Percentiles rank a stretch among this genome's conserved stretches.
These are phyloP conservation scores for Zaprionus obscuricornis DNA, from an alignment of 2,888 invertebrate species.

Conservation along the genomic window DNA sequence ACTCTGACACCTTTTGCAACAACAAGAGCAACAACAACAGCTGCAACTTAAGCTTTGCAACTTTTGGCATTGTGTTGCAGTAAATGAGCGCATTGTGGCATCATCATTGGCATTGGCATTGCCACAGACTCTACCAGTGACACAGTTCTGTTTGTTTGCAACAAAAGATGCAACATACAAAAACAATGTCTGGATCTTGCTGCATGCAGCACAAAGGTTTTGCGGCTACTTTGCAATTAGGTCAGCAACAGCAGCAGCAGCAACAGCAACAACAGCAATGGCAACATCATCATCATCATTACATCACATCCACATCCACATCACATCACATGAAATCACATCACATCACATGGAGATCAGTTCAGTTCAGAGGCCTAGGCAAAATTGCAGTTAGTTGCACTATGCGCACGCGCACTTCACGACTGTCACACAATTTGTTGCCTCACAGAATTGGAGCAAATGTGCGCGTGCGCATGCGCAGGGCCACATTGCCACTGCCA, in stretches of 20 bases:
- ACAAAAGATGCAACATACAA: constrained; percentile 49
- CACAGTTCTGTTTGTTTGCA: constrained; percentile 44
- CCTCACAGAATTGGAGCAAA: constrained; percentile 70
- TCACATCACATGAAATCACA: too few relatives aligned
- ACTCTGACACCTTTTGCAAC: constrained; percentile 54
- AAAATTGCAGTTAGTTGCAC: constrained; percentile 3
- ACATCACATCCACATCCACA: too few relatives aligned
- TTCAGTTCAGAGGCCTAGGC: neutral
- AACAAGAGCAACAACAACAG: constrained; percentile 4
- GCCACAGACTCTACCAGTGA: constrained; percentile 27
- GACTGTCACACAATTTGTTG: constrained; percentile 75
- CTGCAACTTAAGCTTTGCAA: constrained; percentile 27
- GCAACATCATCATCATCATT: constrained; percentile 42
- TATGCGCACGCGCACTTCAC: constrained; percentile 30
- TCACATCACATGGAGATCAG: too few relatives aligned
- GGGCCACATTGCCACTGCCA: constrained; percentile 26
- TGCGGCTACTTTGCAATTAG: constrained; percentile 61
- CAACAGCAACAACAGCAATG: too few relatives aligned
- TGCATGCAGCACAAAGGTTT: constrained; percentile 48
- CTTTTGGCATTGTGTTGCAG: constrained; percentile 48
- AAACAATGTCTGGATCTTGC: constrained; percentile 33
- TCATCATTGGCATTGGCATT: constrained; percentile 26
- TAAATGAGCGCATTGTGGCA: constrained; percentile 42
- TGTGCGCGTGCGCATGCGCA: constrained; percentile 60
- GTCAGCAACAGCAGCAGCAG: constrained; percentile 46